phyloP scores from a whole-genome alignment of 1,140 invertebrate genomes.

The Drosophila lowei region DNA sequence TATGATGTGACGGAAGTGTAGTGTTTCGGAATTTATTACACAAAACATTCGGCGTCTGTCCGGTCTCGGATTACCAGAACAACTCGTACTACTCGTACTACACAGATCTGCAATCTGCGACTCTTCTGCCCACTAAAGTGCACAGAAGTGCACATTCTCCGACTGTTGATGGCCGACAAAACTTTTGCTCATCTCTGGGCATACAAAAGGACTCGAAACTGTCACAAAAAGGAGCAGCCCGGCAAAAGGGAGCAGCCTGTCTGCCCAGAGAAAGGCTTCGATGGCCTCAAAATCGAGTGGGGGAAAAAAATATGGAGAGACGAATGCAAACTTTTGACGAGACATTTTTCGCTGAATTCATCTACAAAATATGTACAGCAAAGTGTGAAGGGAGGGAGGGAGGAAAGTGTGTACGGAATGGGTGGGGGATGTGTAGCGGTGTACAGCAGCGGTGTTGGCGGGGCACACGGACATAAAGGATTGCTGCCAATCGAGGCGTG shows the following conservation, averaged over 20 bases:
- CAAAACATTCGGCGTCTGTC: constrained; percentile 63
- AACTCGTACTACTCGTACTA: constrained; percentile 5
- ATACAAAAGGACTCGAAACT: constrained; percentile 71
- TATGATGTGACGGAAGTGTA: constrained; percentile 79
- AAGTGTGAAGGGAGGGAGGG: background rate
- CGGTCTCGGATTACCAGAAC: constrained; percentile 33
- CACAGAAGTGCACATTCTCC: constrained; percentile 51
- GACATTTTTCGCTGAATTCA: constrained; percentile 59
- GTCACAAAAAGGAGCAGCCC: constrained; percentile 70
- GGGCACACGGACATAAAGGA: constrained; percentile 23
- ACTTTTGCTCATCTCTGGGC: constrained; percentile 29
- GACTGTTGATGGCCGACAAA: constrained; percentile 28
- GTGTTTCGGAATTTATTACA: constrained; percentile 80
- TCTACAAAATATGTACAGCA: constrained; percentile 19
- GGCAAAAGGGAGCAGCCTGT: constrained; percentile 37
- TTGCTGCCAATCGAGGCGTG: constrained; percentile 29
- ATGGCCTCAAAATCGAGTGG: constrained; percentile 38
- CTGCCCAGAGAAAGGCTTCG: constrained; percentile 36
- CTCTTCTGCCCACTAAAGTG: constrained; percentile 31
- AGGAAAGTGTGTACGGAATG: no score
- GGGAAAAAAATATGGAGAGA: constrained; percentile 44
- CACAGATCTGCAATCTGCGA: constrained; percentile 18
- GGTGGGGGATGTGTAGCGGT: background rate
- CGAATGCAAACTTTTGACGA: constrained; percentile 48
- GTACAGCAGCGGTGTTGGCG: background rate